A percentile compares a stretch with the other conserved stretches of the same genome.
These are phyloP conservation scores for Bombus affinis DNA, from an alignment of 1,140 invertebrate genomes.

Conservation along the genomic window DNA sequence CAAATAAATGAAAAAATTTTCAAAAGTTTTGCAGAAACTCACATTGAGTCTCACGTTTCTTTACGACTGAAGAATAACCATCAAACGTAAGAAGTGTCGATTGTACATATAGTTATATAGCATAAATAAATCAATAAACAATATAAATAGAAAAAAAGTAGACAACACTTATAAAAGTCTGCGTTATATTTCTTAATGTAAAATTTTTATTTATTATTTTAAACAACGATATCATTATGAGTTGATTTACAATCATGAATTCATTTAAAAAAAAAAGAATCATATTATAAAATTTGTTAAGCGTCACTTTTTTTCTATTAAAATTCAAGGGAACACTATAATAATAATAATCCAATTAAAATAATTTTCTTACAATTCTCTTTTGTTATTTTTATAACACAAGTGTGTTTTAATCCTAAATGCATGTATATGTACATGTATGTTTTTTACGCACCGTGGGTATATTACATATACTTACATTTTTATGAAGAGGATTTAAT, in stretches of 20 bases:
- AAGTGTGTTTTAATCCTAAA: slow-evolving; percentile 48
- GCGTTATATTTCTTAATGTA: neutral
- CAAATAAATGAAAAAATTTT: slow-evolving; percentile 56
- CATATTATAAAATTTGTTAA: neutral
- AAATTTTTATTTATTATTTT: slow-evolving; percentile 24
- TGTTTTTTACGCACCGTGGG: slow-evolving; percentile 49
- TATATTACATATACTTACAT: slow-evolving; percentile 44
- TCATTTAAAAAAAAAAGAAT: neutral
- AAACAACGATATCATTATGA: neutral
- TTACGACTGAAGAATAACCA: slow-evolving; percentile 19
- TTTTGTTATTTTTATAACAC: slow-evolving; percentile 56
- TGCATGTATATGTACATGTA: slow-evolving; percentile 55
- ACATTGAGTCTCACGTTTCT: slow-evolving; percentile 35
- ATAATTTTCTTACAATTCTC: slow-evolving; percentile 30
- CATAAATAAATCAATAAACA: slow-evolving; percentile 2
- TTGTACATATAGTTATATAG: slow-evolving; percentile 43
- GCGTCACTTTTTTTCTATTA: slow-evolving; percentile 17
- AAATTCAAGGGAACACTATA: slow-evolving; percentile 29
- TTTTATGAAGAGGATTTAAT: slow-evolving; percentile 29
- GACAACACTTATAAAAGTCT: neutral
- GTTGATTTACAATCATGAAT: neutral
- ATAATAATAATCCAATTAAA: slow-evolving; percentile 42
- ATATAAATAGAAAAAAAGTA: slow-evolving; percentile 25
- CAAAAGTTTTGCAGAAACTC: slow-evolving; percentile 16
- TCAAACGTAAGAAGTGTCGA: slow-evolving; percentile 27